Base-by-base conservation (phyloP, 2,888 invertebrate genomes). In the Agrochola circellaris region DNA sequence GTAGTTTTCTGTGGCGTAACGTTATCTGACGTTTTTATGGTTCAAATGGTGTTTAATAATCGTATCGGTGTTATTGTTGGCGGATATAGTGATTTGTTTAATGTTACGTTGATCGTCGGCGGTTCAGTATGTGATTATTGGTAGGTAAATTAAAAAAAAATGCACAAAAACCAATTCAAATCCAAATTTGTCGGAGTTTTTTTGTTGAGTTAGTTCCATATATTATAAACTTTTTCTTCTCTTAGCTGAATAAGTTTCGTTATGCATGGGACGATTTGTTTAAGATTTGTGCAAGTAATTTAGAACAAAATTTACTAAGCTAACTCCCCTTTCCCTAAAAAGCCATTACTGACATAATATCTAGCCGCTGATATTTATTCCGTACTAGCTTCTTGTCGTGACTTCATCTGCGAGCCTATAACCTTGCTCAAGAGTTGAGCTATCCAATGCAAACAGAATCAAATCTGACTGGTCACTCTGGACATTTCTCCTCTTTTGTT, bases 21-120 rank as follows among this genome's bases (percentile, higher is more conserved):
- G 26, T 54, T 58, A 51, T 74, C 76, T 74, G 68, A 87, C 65
- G 66, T 87, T 86, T 88, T 86, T 81, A 86, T 54, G 80, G 64
- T 83, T 61, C 68, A 64, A 79, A 88, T 79, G 54, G 23, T 77
- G 77, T 88, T 77, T 80, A 86, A 74, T 82, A 73, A 75, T 73
- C 60, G 61, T 73, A 66, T 78, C 64, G 26, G 26, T 77, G 73
- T 75, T 79, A 69, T 58, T 75, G 48, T 67, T 80, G 42, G 38
- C 51, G 66, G 68, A 75, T 78, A 34, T 54, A 75, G 75, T 51
- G 54, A 77, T 87, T 82, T 74, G 69, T 75, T 26, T 60, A 15
- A 51, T 58, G n/a, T 38, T 8, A 20, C 38, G 34, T 51, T 45
- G 6, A 20, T 2, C 20, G 62, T n/a, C 15, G 17, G 0, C 11